Conservation (phyloP, 2,888 invertebrate genomes). For the Taenaris catops region DNA sequence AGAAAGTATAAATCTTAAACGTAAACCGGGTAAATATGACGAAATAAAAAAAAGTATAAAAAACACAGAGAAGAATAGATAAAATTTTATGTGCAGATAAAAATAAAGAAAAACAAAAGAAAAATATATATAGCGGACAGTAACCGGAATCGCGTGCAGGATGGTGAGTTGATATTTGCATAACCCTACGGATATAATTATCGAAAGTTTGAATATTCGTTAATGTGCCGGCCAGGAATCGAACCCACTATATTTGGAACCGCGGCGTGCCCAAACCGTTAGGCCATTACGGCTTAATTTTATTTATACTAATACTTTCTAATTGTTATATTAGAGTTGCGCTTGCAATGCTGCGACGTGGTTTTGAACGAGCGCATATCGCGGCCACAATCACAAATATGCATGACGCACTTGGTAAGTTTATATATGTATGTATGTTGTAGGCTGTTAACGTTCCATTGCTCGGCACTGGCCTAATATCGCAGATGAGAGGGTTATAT, state of each 20-base stretch:
- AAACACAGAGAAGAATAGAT: slow-evolving; percentile 47
- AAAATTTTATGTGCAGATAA: slow-evolving; percentile 63
- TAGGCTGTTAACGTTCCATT: too few species aligned
- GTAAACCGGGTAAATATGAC: slow-evolving; percentile 33
- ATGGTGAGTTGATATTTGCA: slow-evolving; percentile 48
- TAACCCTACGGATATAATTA: too few species aligned
- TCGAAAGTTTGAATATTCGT: too few species aligned
- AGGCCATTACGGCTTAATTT: too few species aligned
- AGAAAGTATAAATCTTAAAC: slow-evolving; percentile 55
- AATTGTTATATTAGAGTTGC: slow-evolving; percentile 28
- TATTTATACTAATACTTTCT: not conserved
- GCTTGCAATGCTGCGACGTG: slow-evolving; percentile 41
- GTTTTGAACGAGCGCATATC: slow-evolving; percentile 16
- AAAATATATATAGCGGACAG: slow-evolving; percentile 35
- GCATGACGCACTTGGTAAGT: too few species aligned
- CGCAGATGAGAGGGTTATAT: too few species aligned
- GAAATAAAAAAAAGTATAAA: slow-evolving; percentile 47
- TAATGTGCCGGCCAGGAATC: too few species aligned
- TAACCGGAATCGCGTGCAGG: slow-evolving; percentile 34
- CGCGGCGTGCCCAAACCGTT: too few species aligned
- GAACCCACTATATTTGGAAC: too few species aligned
- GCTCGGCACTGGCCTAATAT: too few species aligned
- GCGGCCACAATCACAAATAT: too few species aligned
- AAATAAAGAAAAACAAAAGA: slow-evolving; percentile 40
- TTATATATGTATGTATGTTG: too few species aligned